These are phyloP conservation scores for Pitta sordida DNA, from an alignment of 2,113 vertebrate species.

Conservation along the genomic window DNA sequence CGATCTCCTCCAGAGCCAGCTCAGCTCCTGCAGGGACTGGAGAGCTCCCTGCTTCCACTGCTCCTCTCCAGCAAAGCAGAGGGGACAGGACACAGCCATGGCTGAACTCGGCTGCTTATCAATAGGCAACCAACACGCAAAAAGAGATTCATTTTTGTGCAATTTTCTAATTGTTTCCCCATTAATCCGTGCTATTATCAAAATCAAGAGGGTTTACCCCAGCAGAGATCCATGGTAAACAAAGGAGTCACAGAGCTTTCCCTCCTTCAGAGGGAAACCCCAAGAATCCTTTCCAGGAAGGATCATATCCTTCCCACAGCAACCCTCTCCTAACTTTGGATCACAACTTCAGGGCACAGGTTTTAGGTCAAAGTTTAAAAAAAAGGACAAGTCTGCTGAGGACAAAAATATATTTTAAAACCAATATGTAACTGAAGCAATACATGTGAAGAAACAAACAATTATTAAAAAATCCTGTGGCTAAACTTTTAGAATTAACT, in stretches of 20 bases:
- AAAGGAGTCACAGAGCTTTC: not conserved
- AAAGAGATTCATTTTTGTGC: accelerated
- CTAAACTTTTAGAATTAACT: not conserved
- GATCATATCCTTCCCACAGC: not conserved
- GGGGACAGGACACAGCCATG: not conserved
- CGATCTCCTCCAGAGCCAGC: not conserved
- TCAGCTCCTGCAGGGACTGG: not conserved
- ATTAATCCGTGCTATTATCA: not conserved
- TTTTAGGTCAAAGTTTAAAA: not conserved
- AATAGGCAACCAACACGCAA: not conserved
- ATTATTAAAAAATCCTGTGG: not conserved
- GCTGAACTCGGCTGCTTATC: not conserved
- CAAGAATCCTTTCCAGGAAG: not conserved
- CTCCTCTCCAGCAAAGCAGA: not conserved
- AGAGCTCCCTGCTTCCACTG: not conserved
- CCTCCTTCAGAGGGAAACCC: not conserved
- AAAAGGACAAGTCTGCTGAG: not conserved
- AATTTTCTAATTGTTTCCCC: not conserved
- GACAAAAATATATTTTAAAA: not conserved
- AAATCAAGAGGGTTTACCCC: not conserved
- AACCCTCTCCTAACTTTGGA: not conserved
- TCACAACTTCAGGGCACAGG: not conserved
- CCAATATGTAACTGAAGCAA: not conserved
- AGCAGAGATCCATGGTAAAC: not conserved
- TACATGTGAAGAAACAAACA: not conserved